Conservation (phyloP, 2,113 vertebrate species). For the Ceratotherium simum region DNA sequence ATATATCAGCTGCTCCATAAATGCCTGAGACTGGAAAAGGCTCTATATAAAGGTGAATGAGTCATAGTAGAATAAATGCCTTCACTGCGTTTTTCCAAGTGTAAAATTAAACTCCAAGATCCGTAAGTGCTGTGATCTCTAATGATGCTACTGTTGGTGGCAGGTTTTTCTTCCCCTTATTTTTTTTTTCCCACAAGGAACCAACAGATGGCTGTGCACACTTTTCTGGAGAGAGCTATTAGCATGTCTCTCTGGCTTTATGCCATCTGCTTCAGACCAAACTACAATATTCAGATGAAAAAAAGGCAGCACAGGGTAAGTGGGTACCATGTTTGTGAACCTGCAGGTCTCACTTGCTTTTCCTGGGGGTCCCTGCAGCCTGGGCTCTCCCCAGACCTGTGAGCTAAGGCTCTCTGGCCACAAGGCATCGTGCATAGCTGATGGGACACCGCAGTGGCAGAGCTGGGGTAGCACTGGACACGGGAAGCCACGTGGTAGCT, state of each 20-base stretch:
- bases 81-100: background rate
- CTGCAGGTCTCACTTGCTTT: background rate
- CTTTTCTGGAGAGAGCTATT: conserved; percentile 76
- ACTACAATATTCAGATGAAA: conserved; percentile 53
- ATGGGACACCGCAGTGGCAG: background rate
- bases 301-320: conserved; percentile 46
- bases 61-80: background rate
- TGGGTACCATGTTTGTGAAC: conserved; percentile 37
- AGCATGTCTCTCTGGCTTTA: conserved; percentile 74
- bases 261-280: conserved; percentile 77
- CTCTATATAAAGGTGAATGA: background rate
- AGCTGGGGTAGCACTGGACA: background rate
- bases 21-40: background rate
- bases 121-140: background rate
- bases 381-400: background rate
- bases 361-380: background rate
- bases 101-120: background rate
- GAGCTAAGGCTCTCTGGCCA: background rate
- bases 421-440: background rate
- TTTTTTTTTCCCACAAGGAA: background rate
- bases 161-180: background rate
- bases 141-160: background rate
- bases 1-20: background rate
- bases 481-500: background rate
- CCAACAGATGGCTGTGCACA: conserved; percentile 74